A percentile compares a stretch with the other conserved stretches of the same genome.
phyloP scores from a whole-genome alignment of 2,113 vertebrate genomes.

The Scatophagus argus region DNA sequence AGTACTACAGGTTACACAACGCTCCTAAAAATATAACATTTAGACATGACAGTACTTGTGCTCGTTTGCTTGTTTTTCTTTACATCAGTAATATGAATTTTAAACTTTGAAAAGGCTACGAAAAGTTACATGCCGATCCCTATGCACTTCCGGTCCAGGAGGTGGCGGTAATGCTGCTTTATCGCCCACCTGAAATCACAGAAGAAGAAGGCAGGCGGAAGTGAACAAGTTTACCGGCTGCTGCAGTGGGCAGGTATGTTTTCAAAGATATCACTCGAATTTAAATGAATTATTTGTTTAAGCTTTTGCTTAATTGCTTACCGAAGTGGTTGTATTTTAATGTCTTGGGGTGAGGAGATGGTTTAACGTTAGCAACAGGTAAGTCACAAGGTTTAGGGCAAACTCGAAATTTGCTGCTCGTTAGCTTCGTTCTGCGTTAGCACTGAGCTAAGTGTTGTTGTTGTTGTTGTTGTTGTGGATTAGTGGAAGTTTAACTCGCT shows the following conservation, averaged over 20 bases:
- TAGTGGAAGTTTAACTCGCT: background rate
- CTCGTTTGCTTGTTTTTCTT: too few relatives aligned
- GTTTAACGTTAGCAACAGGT: background rate
- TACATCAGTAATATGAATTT: too few relatives aligned
- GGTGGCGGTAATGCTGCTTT: background rate
- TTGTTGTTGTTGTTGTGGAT: too few relatives aligned
- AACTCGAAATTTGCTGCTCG: background rate
- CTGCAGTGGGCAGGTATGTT: background rate
- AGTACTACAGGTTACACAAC: too few relatives aligned
- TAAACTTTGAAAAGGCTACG: too few relatives aligned
- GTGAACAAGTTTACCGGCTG: slow-evolving; percentile 25
- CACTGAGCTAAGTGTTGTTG: slow-evolving; percentile 19
- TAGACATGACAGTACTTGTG: too few relatives aligned
- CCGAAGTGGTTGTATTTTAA: background rate
- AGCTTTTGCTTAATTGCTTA: fast-evolving
- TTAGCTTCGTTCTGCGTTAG: slow-evolving; percentile 22
- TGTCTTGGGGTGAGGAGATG: fast-evolving
- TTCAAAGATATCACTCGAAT: fast-evolving
- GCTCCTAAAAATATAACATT: too few relatives aligned
- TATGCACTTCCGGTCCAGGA: slow-evolving; percentile 12
- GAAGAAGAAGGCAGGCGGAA: slow-evolving; percentile 30
- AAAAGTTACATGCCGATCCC: too few relatives aligned
- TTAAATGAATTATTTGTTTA: background rate
- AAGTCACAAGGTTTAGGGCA: fast-evolving
- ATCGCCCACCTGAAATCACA: fast-evolving